Evolutionary conservation across 92 coral and sea anemone genomes (phyloP), one percentile per base, ranked within the genome.

Genomic region (Palythoa grandis): DNA sequence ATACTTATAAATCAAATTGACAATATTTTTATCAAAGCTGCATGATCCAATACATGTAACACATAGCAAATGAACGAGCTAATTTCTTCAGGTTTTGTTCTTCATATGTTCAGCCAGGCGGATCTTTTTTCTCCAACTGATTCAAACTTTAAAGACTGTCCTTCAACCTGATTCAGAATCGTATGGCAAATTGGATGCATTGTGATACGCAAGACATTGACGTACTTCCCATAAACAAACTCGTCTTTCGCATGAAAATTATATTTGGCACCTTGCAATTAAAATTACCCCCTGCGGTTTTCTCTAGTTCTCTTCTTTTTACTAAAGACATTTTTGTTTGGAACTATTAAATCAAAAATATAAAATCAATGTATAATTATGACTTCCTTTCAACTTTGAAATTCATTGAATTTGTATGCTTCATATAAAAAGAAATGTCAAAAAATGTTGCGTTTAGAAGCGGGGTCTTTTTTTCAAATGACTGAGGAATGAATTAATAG

Each of bases 21-120:
- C 85, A 80, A 70, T 16, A 80, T n/a, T 80, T 66, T 80, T 65
- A 80, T 80, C 66, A 66, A 79, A 66, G 11, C 24, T 23, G 85
- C 13, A 16, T 23, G 40, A 54, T 14, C 24, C 50, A 43, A 3
- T 43, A 43, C 50, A 43, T 43, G 50, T 16, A 50, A 78, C 71
- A 20, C 11, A 20, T 17, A 23, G 24, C 24, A 24, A 50, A 24
- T 23, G 16, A n/a, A 39, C 24, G 11, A 52, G 20, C 25, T 79
- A 1, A 63, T 17, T 11, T 61, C 24, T 39, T 23, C 13, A 40
- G 47, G 6, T 60, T 47, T 23, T 63, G 22, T 20, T 61, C 8
- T 12, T 69, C 19, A 5, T 11, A 29, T 25, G 1, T 69, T 43
- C 15, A 3, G 47, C 74, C 15, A 3, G 47, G 10, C 17, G 19